Evolutionary conservation across 2,888 invertebrate species (phyloP).

Genomic region (Stictocephala bisonia): DNA sequence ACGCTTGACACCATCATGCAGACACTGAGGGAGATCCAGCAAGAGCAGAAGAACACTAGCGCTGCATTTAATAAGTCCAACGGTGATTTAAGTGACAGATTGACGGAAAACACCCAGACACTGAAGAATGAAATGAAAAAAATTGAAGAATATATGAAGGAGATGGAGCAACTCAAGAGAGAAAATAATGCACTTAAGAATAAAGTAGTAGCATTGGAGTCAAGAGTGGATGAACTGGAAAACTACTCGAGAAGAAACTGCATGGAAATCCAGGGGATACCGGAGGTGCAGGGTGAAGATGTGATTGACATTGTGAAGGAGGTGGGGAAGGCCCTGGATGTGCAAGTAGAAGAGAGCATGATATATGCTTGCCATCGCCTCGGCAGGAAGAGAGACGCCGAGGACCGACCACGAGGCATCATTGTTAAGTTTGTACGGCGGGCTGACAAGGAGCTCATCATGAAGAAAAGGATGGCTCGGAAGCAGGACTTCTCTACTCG

Average conservation of each 20-base stretch:
- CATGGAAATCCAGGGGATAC: background rate
- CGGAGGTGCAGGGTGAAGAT: background rate
- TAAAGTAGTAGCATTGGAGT: too few relatives aligned
- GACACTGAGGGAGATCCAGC: too few relatives aligned
- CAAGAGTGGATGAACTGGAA: background rate
- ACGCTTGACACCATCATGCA: too few relatives aligned
- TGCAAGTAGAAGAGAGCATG: background rate
- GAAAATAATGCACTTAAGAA: too few relatives aligned
- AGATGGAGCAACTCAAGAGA: too few relatives aligned
- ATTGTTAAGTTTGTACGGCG: slow-evolving; percentile 5
- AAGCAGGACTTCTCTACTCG: slow-evolving; percentile 14
- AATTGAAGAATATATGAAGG: too few relatives aligned
- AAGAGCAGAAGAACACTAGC: too few relatives aligned
- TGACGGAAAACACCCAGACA: too few relatives aligned
- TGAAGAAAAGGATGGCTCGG: background rate
- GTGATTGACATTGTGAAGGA: background rate
- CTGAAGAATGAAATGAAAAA: too few relatives aligned
- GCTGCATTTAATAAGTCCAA: too few relatives aligned
- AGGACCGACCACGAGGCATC: background rate
- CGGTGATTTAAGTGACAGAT: too few relatives aligned
- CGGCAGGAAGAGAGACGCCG: background rate
- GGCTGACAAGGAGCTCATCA: slow-evolving; percentile 6
- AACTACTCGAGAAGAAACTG: background rate
- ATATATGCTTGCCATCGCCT: background rate
- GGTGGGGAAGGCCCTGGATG: background rate